phyloP scores from a whole-genome alignment of 1,140 invertebrate genomes.

The Drosophila albomicans region DNA sequence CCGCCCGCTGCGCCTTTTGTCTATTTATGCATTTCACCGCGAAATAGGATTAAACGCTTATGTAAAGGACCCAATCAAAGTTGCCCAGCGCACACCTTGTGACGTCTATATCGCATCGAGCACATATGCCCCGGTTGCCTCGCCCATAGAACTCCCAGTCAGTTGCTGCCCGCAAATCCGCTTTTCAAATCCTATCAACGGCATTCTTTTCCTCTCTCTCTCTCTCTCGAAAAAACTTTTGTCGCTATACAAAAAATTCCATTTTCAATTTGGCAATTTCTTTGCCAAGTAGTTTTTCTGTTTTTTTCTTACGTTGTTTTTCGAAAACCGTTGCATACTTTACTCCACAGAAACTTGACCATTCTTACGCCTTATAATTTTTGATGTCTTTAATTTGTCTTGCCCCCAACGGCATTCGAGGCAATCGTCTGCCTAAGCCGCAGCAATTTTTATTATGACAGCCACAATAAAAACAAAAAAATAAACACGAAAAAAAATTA shows the following conservation, averaged over 20 bases:
- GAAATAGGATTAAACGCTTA: constrained; percentile 84
- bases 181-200: constrained; percentile 76
- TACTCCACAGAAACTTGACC: constrained; percentile 37
- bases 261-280: constrained; percentile 76
- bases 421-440: constrained; percentile 57
- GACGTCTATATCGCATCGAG: constrained; percentile 59
- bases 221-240: constrained; percentile 52
- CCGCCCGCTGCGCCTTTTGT: constrained; percentile 60
- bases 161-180: constrained; percentile 59
- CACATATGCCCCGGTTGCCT: constrained; percentile 72
- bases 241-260: constrained; percentile 62
- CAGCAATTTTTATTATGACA: constrained; percentile 80
- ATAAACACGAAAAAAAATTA: background rate
- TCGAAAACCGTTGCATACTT: constrained; percentile 55
- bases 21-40: constrained; percentile 84
- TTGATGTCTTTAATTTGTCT: constrained; percentile 82
- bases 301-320: constrained; percentile 6
- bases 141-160: background rate
- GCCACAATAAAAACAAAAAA: constrained; percentile 60
- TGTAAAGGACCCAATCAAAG: constrained; percentile 83
- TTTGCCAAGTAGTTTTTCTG: constrained; percentile 28
- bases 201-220: constrained; percentile 8
- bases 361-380: constrained; percentile 82
- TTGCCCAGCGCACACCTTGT: constrained; percentile 75
- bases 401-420: constrained; percentile 50